Conservation (phyloP, 2,888 invertebrate genomes). For the Myathropa florea region DNA sequence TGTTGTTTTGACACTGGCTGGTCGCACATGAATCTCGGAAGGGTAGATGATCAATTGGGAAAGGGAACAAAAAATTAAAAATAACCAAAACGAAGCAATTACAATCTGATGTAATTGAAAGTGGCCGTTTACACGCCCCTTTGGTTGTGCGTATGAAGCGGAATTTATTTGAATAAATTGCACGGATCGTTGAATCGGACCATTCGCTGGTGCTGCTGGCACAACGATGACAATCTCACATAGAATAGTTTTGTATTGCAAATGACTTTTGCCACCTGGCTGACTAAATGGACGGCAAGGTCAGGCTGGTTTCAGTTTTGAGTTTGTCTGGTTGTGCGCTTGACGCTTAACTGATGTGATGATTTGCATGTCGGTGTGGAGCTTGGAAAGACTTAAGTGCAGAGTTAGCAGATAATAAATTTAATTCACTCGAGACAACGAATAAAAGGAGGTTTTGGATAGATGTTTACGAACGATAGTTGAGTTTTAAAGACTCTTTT, state of each 20-base stretch:
- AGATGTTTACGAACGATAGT: too few species aligned
- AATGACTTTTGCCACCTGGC: conserved; percentile 22
- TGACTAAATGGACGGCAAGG: conserved; percentile 17
- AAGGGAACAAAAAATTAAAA: not conserved
- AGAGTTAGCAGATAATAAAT: too few species aligned
- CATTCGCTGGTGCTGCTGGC: not conserved
- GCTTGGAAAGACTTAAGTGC: too few species aligned
- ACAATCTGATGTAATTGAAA: conserved; percentile 37
- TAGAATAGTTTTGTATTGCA: not conserved
- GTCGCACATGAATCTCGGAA: not conserved
- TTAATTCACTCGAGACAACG: too few species aligned
- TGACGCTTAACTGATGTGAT: not conserved
- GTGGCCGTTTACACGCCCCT: conserved; percentile 41
- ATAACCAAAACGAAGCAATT: conserved; percentile 2
- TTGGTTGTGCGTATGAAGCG: not conserved
- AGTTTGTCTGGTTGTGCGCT: not conserved
- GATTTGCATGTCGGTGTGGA: not conserved
- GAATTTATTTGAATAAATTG: conserved; percentile 50
- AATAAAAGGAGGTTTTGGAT: too few species aligned
- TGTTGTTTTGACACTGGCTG: conserved; percentile 47
- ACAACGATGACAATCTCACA: conserved; percentile 1
- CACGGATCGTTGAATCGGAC: conserved; percentile 22
- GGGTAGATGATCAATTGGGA: conserved; percentile 18
- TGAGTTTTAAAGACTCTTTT: too few species aligned
- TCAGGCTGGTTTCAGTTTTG: not conserved